Evolutionary conservation across 2,113 vertebrate species (phyloP).

Genomic region (Phycodurus eques): DNA sequence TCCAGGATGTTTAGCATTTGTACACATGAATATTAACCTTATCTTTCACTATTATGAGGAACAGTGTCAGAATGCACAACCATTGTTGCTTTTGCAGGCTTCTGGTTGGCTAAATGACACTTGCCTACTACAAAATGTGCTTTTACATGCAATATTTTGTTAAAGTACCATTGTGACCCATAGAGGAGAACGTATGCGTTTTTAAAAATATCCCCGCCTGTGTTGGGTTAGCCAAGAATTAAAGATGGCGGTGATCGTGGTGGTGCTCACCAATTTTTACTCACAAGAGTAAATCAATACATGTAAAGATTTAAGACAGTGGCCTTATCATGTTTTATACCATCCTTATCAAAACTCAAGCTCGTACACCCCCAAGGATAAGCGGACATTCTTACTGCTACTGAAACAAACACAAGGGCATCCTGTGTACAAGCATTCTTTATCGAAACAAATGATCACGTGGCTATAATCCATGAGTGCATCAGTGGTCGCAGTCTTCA

Average conservation of each 20-base stretch:
- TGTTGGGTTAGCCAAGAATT: not conserved
- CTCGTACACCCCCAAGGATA: slow-evolving; percentile 39
- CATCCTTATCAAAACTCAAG: slow-evolving; percentile 67
- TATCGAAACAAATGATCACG: slow-evolving; percentile 56
- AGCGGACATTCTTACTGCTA: slow-evolving; percentile 60
- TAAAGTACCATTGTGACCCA: not conserved
- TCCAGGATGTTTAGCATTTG: not conserved
- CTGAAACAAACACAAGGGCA: slow-evolving; percentile 64
- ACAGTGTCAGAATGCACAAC: not conserved
- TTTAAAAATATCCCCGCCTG: not conserved
- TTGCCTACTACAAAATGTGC: not conserved
- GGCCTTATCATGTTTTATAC: slow-evolving; percentile 65
- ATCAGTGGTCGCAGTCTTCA: slow-evolving; percentile 37
- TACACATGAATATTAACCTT: not conserved
- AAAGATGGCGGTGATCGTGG: slow-evolving; percentile 11
- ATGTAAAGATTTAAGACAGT: slow-evolving; percentile 63
- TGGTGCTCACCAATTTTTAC: not conserved
- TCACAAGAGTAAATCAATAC: slow-evolving; percentile 64
- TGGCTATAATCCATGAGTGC: slow-evolving; percentile 41
- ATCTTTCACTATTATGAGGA: not conserved
- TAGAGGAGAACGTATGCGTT: not conserved
- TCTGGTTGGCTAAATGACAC: not conserved
- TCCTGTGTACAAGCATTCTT: slow-evolving; percentile 27
- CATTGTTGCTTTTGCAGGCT: not conserved
- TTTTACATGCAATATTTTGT: not conserved